phyloP scores from a whole-genome alignment of 1,140 invertebrate genomes.

The Holcopasites calliopsidis region DNA sequence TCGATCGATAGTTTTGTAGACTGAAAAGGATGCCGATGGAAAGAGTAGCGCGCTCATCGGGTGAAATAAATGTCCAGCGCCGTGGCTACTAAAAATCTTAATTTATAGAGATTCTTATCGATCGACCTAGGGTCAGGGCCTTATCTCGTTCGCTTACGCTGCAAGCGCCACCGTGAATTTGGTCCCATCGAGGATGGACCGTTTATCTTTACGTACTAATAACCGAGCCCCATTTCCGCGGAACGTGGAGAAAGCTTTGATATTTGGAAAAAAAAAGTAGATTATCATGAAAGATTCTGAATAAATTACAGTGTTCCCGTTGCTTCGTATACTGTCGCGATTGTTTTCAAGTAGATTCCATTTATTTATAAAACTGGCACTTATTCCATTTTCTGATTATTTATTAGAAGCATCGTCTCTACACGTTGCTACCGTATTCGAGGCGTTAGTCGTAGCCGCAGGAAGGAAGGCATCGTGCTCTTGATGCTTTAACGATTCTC shows the following conservation, averaged over 20 bases:
- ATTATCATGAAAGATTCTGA: background rate
- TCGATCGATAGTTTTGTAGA: slow-evolving; percentile 36
- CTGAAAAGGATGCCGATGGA: slow-evolving; percentile 23
- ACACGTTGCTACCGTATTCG: background rate
- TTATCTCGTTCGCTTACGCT: slow-evolving; percentile 53
- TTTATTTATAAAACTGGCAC: slow-evolving; percentile 32
- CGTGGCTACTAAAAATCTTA: slow-evolving; percentile 48
- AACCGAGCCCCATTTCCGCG: slow-evolving; percentile 40
- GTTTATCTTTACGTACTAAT: slow-evolving; percentile 57
- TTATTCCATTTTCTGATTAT: slow-evolving; percentile 18
- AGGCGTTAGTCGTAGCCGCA: background rate
- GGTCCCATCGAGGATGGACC: background rate
- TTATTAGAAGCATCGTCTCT: slow-evolving; percentile 43
- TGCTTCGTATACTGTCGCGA: slow-evolving; percentile 42
- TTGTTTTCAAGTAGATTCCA: slow-evolving; percentile 64
- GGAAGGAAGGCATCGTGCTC: background rate
- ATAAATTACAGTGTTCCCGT: slow-evolving; percentile 45
- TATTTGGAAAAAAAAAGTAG: background rate
- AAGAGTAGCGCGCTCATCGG: background rate
- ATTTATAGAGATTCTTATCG: slow-evolving; percentile 57
- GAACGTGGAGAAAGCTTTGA: background rate
- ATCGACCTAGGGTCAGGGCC: slow-evolving; percentile 23
- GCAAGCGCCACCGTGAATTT: slow-evolving; percentile 4
- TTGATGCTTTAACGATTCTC: background rate
- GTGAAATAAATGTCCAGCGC: slow-evolving; percentile 21